These are phyloP conservation scores for Onychostoma macrolepis DNA, from an alignment of 2,113 vertebrate species.

Conservation along the genomic window DNA sequence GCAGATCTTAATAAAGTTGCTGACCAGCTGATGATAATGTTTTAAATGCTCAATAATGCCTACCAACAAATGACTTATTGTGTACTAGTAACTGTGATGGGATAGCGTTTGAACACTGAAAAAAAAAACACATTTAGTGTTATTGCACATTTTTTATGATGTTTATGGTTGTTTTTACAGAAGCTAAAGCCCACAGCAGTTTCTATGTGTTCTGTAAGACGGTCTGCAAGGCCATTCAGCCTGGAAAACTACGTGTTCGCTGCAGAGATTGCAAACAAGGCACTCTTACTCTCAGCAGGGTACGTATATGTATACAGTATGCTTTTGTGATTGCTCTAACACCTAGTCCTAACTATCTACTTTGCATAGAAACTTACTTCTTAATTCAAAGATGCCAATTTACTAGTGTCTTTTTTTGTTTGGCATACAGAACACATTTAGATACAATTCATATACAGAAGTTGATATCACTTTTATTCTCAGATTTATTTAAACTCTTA, in stretches of 20 bases:
- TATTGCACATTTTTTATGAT: neutral
- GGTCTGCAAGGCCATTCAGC: conserved; percentile 79
- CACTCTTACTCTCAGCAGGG: conserved; percentile 82
- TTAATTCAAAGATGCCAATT: neutral
- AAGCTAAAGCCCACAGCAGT: conserved; percentile 73
- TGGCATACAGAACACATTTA: no score
- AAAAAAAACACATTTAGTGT: neutral
- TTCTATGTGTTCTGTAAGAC: conserved; percentile 92
- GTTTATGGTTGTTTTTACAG: conserved; percentile 67
- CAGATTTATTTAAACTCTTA: no score
- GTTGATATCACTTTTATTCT: no score
- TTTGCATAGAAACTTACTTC: neutral
- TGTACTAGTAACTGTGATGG: neutral
- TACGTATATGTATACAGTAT: conserved; percentile 67
- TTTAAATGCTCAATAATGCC: neutral
- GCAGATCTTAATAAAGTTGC: neutral
- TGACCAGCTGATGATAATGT: neutral
- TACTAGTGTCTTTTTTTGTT: neutral
- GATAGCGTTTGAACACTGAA: neutral
- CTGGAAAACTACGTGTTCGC: conserved; percentile 87
- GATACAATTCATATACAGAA: no score
- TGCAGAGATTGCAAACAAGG: conserved; percentile 83
- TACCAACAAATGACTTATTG: neutral
- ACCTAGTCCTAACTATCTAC: neutral
- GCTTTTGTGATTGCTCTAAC: neutral